Conservation (phyloP, 2,113 vertebrate species). For the Alligator sinensis region DNA sequence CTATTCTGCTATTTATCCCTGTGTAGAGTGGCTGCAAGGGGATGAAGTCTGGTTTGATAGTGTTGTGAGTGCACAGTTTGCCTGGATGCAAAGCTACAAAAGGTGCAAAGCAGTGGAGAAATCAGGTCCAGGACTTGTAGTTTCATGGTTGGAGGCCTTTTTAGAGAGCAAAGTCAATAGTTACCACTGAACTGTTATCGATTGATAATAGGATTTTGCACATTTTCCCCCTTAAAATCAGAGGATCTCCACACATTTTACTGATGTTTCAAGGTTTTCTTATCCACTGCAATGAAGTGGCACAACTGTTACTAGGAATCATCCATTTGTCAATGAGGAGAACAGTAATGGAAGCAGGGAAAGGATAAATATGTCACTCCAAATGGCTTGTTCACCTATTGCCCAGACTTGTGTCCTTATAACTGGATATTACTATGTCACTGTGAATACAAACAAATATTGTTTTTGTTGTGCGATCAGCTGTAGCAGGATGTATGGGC, state of each 20-base stretch:
- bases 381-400: not conserved
- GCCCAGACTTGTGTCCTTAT: not conserved
- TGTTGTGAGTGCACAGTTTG: not conserved
- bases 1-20: fast-evolving
- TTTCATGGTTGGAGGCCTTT: not conserved
- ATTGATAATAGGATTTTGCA: not conserved
- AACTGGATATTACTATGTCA: not conserved
- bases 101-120: not conserved
- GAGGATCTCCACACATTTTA: not conserved
- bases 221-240: not conserved
- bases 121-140: not conserved
- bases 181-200: not conserved
- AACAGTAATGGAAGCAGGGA: not conserved
- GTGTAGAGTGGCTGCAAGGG: not conserved
- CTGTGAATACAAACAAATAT: not conserved
- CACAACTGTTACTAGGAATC: too few species aligned
- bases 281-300: not conserved
- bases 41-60: not conserved
- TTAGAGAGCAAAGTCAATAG: not conserved
- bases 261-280: not conserved
- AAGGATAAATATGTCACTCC: not conserved
- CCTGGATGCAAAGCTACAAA: fast-evolving
- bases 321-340: not conserved
- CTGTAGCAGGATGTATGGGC: not conserved
- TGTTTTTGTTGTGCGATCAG: not conserved